Evolutionary conservation across 2,113 vertebrate species (phyloP), one percentile per base, ranked within the genome.

Genomic region (Pseudorhombus dupliciocellatus): DNA sequence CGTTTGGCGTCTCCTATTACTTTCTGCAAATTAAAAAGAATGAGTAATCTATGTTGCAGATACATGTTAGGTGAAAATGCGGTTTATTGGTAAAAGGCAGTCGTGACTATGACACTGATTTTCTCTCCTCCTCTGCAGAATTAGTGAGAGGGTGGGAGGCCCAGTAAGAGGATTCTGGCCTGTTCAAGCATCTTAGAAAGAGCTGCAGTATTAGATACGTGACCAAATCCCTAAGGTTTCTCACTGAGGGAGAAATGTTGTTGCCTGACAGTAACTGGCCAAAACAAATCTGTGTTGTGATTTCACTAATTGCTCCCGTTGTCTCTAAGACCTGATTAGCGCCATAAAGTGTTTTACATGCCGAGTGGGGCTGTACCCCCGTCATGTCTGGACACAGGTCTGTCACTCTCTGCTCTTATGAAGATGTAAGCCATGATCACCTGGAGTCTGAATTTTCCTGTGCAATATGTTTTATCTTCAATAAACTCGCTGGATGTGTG

Each of bases 81-180:
- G 5, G 37, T 40, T 40, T 40, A 40, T 40, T 40, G 37, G 37
- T 10, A 8, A 44, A 15, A 16, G 2, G 42, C 2, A 44, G 42
- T 44, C 42, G 16, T 44, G 8, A 52, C 56, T 50, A 40, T 14
- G 56, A 20, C 57, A 0, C 22, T 53, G 25, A 46, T 37, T 50
- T 56, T 4, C 3, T 28, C 22, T 54, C 65, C 57, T 71, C 61
- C 21, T 18, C 0, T 0, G 52, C 24, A 55, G 52, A 74, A 69
- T 88, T 70, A 76, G 48, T 52, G 28, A 20, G 53, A 50, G 57
- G 25, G 26, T 50, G 46, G 52, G 25, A 70, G 67, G 53, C 51
- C 50, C 66, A 37, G 62, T 79, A 83, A 86, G 80, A 84, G 55
- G 79, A 84, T 90, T 88, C 75, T 44, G 75, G 42, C 16, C 55